Evolutionary conservation across 2,888 invertebrate genomes (phyloP), one percentile per base, ranked within the genome.

Genomic region (Dryomyza anilis): DNA sequence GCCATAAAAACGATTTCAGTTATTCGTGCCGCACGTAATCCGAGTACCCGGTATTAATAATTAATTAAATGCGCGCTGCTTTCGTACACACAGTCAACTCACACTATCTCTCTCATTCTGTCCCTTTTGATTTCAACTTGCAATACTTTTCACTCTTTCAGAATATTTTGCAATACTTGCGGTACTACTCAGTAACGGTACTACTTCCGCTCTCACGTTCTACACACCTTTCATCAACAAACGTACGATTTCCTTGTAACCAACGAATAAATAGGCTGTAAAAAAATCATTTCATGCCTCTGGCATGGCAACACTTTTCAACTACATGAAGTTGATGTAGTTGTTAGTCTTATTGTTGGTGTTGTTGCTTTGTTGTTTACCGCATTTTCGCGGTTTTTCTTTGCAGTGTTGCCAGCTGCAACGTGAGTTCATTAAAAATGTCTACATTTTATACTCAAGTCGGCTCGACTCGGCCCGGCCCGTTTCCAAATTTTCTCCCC

Each of bases 21-120:
- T 4, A 52, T 39, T 52, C 39, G 46, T 57, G 50, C 45, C 43
- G 30, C 66, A 67, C 66, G 60, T 60, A 61, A 56, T 39, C 45
- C 64, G 53, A 30, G 53, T 43, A 57, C 39, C 43, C 56, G 43
- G 61, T 64, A 63, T 67, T 67, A 67, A 67, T 67, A 52, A 67
- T 64, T 64, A 67, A 67, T 67, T 67, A 67, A 67, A 52, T 48
- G 63, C 63, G 45, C 58, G 52, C 53, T 56, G 59, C 50, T 43
- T 63, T 63, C 46, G 39, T 29, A 19, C 8, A 14, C 25, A 16
- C 16, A 33, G 12, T 56, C 14, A 2, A 23, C 33, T 56, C 3
- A 3, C n/a, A 33, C 19, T 5, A 16, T 10, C 23, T 21, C 19
- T 29, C 43, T 43, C 25, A 27, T 43, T 39, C 21, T 27, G 45